A percentile compares a stretch with the other conserved stretches of the same genome.
These are phyloP conservation scores for Alosa alosa DNA, from an alignment of 2,113 vertebrate genomes.

Conservation along the genomic window DNA sequence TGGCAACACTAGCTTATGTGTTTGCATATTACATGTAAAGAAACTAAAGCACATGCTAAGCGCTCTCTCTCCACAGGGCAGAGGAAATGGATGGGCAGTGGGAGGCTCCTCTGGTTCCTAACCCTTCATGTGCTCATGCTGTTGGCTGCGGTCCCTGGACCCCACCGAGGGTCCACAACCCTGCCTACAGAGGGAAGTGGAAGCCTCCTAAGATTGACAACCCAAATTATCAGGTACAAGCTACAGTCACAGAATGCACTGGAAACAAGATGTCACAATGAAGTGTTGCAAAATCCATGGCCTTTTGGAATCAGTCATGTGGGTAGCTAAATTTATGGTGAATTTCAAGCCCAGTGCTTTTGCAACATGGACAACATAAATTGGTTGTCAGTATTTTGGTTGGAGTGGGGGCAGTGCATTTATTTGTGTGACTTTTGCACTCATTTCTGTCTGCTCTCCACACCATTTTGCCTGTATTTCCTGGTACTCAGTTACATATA, in stretches of 20 bases:
- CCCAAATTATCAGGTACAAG: constrained; percentile 79
- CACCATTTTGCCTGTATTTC: no score
- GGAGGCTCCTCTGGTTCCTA: constrained; percentile 83
- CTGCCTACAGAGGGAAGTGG: constrained; percentile 85
- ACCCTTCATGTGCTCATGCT: constrained; percentile 76
- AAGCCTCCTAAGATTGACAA: constrained; percentile 84
- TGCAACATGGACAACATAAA: not conserved
- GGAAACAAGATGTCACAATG: not conserved
- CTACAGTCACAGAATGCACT: not conserved
- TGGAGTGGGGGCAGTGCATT: not conserved
- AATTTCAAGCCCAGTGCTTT: not conserved
- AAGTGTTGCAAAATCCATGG: not conserved
- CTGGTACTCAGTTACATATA: not conserved
- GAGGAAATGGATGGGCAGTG: constrained; percentile 87
- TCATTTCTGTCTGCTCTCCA: not conserved
- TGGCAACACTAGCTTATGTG: no score
- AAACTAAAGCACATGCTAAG: not conserved
- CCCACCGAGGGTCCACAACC: constrained; percentile 79
- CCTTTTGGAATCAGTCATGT: not conserved
- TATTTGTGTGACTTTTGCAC: not conserved
- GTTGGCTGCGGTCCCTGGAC: constrained; percentile 83
- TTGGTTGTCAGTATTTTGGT: not conserved
- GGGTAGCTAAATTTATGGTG: not conserved
- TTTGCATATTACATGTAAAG: not conserved
- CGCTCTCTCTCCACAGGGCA: constrained; percentile 65